Percentiles rank a stretch among this genome's conserved stretches.
phyloP scores from a whole-genome alignment of 2,888 invertebrate genomes.

The Chalcosyrphus nemorum region DNA sequence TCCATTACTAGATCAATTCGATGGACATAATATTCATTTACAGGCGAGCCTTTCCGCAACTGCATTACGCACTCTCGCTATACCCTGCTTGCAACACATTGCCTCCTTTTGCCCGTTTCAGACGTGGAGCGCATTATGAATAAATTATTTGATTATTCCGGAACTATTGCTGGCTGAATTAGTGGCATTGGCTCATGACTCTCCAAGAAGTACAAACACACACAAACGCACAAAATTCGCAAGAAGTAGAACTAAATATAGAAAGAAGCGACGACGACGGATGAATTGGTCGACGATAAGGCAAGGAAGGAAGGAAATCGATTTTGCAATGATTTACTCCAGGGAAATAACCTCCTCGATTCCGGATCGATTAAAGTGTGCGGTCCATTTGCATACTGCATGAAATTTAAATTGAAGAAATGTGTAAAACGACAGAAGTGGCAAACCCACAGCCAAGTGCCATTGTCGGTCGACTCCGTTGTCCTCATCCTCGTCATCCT shows the following conservation, averaged over 20 bases:
- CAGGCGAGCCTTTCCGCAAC: not conserved
- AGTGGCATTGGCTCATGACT: conserved; percentile 36
- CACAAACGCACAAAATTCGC: too few relatives aligned
- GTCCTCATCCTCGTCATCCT: too few relatives aligned
- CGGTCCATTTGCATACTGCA: conserved; percentile 70
- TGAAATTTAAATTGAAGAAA: conserved; percentile 70
- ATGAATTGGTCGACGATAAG: conserved; percentile 56
- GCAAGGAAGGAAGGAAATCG: conserved; percentile 65
- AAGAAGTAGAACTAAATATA: conserved; percentile 10
- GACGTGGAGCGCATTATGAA: conserved; percentile 51
- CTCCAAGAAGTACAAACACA: not conserved
- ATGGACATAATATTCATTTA: not conserved
- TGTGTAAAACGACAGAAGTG: conserved; percentile 66
- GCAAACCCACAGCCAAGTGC: conserved; percentile 49
- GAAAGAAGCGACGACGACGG: conserved; percentile 12
- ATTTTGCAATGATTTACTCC: conserved; percentile 69
- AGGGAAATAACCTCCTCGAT: conserved; percentile 69
- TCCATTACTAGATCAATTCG: not conserved
- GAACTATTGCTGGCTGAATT: conserved; percentile 43
- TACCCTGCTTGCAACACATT: not conserved
- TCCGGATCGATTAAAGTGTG: conserved; percentile 66
- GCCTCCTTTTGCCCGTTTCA: not conserved
- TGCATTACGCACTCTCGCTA: not conserved
- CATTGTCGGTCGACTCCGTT: conserved; percentile 40
- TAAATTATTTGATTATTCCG: conserved; percentile 59